A percentile compares a stretch with the other conserved stretches of the same genome.
Conservation (phyloP, 2,888 invertebrate genomes). For the Dolichopus griseipennis region DNA sequence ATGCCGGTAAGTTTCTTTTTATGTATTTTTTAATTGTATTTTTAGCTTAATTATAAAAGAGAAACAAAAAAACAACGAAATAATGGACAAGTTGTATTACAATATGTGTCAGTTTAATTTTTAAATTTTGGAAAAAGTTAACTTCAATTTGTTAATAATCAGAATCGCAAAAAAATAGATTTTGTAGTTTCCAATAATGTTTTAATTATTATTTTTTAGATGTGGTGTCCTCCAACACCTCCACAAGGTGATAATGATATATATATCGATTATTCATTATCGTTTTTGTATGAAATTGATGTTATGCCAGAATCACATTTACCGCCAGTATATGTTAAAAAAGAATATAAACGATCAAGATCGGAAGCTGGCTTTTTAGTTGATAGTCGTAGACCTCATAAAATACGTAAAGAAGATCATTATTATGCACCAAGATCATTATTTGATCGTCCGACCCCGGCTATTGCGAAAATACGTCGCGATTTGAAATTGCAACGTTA, state of each 20-base stretch:
- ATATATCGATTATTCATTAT: conserved; percentile 76
- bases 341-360: conserved; percentile 63
- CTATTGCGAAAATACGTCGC: conserved; percentile 63
- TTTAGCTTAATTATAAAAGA: no score
- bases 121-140: no score
- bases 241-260: conserved; percentile 88
- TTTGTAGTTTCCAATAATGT: conserved; percentile 15
- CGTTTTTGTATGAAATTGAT: conserved; percentile 72
- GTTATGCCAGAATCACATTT: conserved; percentile 69
- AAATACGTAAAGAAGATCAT: conserved; percentile 62
- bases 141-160: no score
- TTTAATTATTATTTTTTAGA: conserved; percentile 47
- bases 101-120: no score
- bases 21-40: background rate
- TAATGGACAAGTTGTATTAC: no score
- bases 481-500: conserved; percentile 70
- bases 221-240: conserved; percentile 96
- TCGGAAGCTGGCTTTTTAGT: conserved; percentile 52
- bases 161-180: no score
- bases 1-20: conserved; percentile 67
- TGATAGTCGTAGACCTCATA: conserved; percentile 51
- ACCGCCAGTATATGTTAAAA: conserved; percentile 71
- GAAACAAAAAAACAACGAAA: no score
- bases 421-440: conserved; percentile 69
- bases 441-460: conserved; percentile 70